Conservation (phyloP, 2,797 vertebrate species). For the Sebastes reedi region DNA sequence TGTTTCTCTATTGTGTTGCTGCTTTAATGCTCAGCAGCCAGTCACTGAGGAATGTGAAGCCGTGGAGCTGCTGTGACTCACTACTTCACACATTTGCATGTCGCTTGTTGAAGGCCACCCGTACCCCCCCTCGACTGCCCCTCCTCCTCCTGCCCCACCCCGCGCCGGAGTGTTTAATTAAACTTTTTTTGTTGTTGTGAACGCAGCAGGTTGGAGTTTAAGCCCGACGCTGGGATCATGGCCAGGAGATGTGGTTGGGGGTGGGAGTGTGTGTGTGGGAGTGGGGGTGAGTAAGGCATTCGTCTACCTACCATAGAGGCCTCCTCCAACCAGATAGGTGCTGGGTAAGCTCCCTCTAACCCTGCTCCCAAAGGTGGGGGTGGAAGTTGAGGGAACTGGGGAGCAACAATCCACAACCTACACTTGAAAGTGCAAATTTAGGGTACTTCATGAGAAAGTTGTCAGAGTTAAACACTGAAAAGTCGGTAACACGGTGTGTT, state of each 20-base stretch:
- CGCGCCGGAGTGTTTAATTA: slow-evolving; percentile 58
- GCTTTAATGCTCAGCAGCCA: slow-evolving; percentile 43
- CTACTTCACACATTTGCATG: slow-evolving; percentile 40
- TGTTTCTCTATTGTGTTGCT: slow-evolving; percentile 40
- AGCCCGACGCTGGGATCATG: slow-evolving; percentile 36
- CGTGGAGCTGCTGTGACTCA: slow-evolving; percentile 33
- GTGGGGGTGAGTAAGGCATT: slow-evolving; percentile 46
- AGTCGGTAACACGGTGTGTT: background rate
- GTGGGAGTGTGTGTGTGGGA: slow-evolving; percentile 6
- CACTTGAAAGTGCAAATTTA: background rate
- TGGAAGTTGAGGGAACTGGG: background rate
- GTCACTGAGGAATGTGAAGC: slow-evolving; percentile 65
- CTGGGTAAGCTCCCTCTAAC: slow-evolving; percentile 47
- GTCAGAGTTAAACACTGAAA: background rate
- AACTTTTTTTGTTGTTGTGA: slow-evolving; percentile 60
- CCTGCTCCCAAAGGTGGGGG: slow-evolving; percentile 42
- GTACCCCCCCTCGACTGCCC: background rate
- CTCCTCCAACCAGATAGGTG: slow-evolving; percentile 50
- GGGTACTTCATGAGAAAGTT: background rate
- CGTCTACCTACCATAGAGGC: slow-evolving; percentile 43
- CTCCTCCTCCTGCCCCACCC: background rate
- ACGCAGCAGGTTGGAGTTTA: slow-evolving; percentile 67
- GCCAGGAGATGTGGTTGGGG: background rate
- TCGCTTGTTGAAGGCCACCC: slow-evolving; percentile 2
- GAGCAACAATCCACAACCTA: slow-evolving; percentile 33